Percentiles rank a stretch among this genome's conserved stretches.
These are phyloP conservation scores for Ophion ellenae DNA, from an alignment of 2,888 invertebrate genomes.

Conservation along the genomic window DNA sequence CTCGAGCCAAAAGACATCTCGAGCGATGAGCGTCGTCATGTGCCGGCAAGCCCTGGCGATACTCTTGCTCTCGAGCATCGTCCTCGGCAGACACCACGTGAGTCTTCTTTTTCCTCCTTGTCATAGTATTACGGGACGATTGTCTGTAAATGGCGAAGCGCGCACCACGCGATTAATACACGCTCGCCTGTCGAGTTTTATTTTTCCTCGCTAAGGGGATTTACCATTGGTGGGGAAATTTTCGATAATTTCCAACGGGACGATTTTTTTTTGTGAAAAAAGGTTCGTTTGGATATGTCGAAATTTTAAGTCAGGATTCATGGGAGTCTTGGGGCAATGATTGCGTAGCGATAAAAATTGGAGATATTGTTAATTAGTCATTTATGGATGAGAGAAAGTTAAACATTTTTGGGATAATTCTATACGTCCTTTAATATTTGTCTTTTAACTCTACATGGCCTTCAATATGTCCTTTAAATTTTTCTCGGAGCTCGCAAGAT, in stretches of 20 bases:
- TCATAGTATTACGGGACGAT: too few species aligned
- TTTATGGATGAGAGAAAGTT: neutral
- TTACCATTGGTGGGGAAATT: too few species aligned
- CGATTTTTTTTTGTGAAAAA: too few species aligned
- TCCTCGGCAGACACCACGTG: constrained; percentile 71
- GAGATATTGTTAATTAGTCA: neutral
- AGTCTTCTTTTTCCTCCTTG: constrained; percentile 62
- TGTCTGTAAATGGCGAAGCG: too few species aligned
- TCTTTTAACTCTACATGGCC: neutral
- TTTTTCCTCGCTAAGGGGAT: too few species aligned
- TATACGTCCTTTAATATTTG: neutral
- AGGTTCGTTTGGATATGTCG: too few species aligned
- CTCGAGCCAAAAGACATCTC: neutral
- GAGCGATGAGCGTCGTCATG: constrained; percentile 71
- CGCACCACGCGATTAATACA: too few species aligned
- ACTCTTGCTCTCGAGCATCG: constrained; percentile 68
- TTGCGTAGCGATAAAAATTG: neutral
- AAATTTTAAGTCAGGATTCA: too few species aligned
- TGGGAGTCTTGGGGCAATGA: too few species aligned
- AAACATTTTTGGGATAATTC: neutral
- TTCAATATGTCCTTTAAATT: neutral
- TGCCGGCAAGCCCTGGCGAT: constrained; percentile 68
- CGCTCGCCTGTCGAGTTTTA: too few species aligned
- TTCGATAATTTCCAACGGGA: too few species aligned
- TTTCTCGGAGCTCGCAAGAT: neutral